Base-by-base conservation (phyloP, 2,888 invertebrate genomes). In the Sycophila texana region DNA sequence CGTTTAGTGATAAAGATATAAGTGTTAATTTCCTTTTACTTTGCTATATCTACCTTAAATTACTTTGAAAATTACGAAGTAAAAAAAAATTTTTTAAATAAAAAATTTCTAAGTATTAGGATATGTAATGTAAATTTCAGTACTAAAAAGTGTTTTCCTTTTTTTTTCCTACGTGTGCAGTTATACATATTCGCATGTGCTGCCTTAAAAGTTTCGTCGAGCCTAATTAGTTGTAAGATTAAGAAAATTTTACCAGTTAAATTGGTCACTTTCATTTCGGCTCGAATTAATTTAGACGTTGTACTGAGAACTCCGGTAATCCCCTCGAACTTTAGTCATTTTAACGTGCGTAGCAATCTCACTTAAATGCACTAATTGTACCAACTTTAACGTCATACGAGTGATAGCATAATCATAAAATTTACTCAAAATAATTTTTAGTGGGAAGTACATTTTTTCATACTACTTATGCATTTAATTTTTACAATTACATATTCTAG, bases 391-490 rank as follows among this genome's bases (percentile, higher is more conserved):
- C 20, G 1, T 16, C 26, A 10, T n/a, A 18, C 39, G 16, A 65
- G 55, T 63, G 7, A 47, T 53, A 73, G 26, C 30, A 30, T 65
- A 65, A 22, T 39, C 74, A 14, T 74, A 63, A 22, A 74, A 74
- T 57, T 57, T 22, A 20, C 14, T 63, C 22, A 51, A 30, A 51
- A 14, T 30, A 20, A 5, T 22, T 7, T 14, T 16, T 7, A 68
- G 63, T 63, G 30, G 18, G 4, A 12, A 18, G 4, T 18, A 63
- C 39, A 12, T n/a, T 63, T n/a, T 26, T 26, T 26, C 26, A 2
- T 2, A 26, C 3, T 26, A 1, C 26, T 26, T 26, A 3, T 3
- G 26, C 3, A n/a, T n/a, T n/a, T n/a, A n/a, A n/a, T 26, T 26
- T 26, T 2, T 26, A 26, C 26, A 26, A n/a, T n/a, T n/a, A n/a